Base-by-base conservation (phyloP, 1,140 invertebrate genomes). In the Eurosta solidaginis region DNA sequence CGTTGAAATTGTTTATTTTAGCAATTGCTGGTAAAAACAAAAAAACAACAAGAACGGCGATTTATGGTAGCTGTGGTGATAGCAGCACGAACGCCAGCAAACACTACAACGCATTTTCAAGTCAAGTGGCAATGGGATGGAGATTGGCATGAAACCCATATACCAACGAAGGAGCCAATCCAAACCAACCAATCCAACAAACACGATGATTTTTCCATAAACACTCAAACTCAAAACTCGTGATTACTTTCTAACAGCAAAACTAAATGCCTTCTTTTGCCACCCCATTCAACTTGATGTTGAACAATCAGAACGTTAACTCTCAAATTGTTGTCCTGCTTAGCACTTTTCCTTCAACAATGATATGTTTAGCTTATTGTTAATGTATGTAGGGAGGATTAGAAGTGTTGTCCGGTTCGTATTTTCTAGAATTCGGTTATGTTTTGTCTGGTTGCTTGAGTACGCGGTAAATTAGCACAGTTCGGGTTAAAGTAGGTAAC, bases 121-220 rank as follows among this genome's bases (percentile, higher is more conserved):
- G 59, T 68, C 59, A 68, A 68, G 59, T 68, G 59, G 59, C 59
- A 68, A 42, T 68, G 40, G n/a, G 59, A 68, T 68, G 59, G 29
- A 22, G 33, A 68, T 29, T 68, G 59, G 59, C 59, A 68, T 40
- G 33, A 68, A 68, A 68, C 33, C 59, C 36, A n/a, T n/a, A n/a
- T n/a, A 42, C 59, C 33, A 22, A 29, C 59, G 14, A 33, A 20
- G 20, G n/a, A 20, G 50, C 50, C 27, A 4, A n/a, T n/a, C n/a
- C n/a, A n/a, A n/a, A n/a, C n/a, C n/a, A n/a, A n/a, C n/a, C n/a
- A n/a, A n/a, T n/a, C n/a, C n/a, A n/a, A n/a, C n/a, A n/a, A n/a
- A n/a, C n/a, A n/a, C n/a, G n/a, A n/a, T n/a, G n/a, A n/a, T n/a
- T n/a, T n/a, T n/a, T n/a, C n/a, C 20, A 5, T 52, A 27, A 36